phyloP scores from a whole-genome alignment of 2,797 vertebrate genomes.

The Falco novaeseelandiae region DNA sequence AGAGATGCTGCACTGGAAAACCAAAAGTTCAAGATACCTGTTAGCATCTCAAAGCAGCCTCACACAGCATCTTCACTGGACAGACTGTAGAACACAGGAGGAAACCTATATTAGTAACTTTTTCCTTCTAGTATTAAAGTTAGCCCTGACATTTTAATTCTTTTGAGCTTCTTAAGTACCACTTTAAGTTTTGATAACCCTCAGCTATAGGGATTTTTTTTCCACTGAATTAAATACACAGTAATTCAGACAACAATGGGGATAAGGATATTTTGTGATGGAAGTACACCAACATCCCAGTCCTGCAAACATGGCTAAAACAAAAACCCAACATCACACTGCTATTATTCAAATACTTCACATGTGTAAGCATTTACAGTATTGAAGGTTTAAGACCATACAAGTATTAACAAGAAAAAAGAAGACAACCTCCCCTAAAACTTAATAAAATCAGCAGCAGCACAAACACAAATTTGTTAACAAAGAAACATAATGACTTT shows the following conservation, averaged over 20 bases:
- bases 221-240: slow-evolving; percentile 23
- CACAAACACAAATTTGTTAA: slow-evolving; percentile 29
- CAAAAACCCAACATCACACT: slow-evolving; percentile 30
- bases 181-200: slow-evolving; percentile 34
- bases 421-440: background rate
- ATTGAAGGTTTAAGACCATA: background rate
- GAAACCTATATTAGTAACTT: slow-evolving; percentile 73
- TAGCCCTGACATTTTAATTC: slow-evolving; percentile 61
- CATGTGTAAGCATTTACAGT: slow-evolving; percentile 3
- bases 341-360: slow-evolving; percentile 12
- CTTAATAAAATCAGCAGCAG: slow-evolving; percentile 5
- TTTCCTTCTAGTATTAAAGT: slow-evolving; percentile 63
- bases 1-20: slow-evolving; percentile 72
- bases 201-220: slow-evolving; percentile 35
- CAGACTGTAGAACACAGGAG: slow-evolving; percentile 72
- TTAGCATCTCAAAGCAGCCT: slow-evolving; percentile 71
- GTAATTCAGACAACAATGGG: slow-evolving; percentile 37
- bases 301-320: slow-evolving; percentile 46
- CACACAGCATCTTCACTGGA: slow-evolving; percentile 73
- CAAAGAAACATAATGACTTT: slow-evolving; percentile 2
- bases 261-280: slow-evolving; percentile 35
- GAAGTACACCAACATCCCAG: slow-evolving; percentile 53
- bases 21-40: slow-evolving; percentile 72
- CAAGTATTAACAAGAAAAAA: background rate
- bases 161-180: slow-evolving; percentile 41